Base-by-base conservation (phyloP, 2,888 invertebrate genomes). In the Balanococcus diminutus region DNA sequence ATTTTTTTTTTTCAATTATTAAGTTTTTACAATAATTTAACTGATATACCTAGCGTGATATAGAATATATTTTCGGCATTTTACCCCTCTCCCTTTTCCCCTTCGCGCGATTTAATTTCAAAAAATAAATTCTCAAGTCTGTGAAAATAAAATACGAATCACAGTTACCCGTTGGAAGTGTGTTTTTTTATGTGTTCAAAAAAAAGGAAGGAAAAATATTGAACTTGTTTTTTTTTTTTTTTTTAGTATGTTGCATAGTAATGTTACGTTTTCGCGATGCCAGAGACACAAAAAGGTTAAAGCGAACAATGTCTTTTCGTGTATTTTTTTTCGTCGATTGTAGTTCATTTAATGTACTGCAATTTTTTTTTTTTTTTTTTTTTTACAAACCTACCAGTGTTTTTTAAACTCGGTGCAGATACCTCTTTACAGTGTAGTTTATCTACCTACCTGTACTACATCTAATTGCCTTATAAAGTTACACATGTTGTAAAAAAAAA, bases 21-120 rank as follows among this genome's bases (percentile, higher is more conserved):
- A 79, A 79, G 75, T 79, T 79, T 79, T 79, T 79, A 79, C 75
- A 36, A 67, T 67, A 79, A 79, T 56, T 56, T 22, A 56, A 56
- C 22, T 19, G 22, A 67, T 16, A 67, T 56, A n/a, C n/a, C n/a
- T 67, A 67, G 67, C 67, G 67, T 67, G 67, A 67, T 67, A 67
- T 28, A 67, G 67, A 31, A 67, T 67, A 67, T 67, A 67, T 14
- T 67, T 67, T 67, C 67, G 67, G 67, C 67, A 67, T 67, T 67
- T 67, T 67, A n/a, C n/a, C n/a, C n/a, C n/a, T n/a, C n/a, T n/a
- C n/a, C n/a, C n/a, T 28, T 31, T 67, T 56, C 11, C 14, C 19
- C 3, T 51, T 56, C 56, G 56, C 56, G 19, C 56, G 22, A 22
- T 67, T 67, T 28, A 67, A 67, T 67, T 67, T 67, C 16, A 25